phyloP scores from a whole-genome alignment of 2,113 vertebrate species.

The Gymnogyps californianus region DNA sequence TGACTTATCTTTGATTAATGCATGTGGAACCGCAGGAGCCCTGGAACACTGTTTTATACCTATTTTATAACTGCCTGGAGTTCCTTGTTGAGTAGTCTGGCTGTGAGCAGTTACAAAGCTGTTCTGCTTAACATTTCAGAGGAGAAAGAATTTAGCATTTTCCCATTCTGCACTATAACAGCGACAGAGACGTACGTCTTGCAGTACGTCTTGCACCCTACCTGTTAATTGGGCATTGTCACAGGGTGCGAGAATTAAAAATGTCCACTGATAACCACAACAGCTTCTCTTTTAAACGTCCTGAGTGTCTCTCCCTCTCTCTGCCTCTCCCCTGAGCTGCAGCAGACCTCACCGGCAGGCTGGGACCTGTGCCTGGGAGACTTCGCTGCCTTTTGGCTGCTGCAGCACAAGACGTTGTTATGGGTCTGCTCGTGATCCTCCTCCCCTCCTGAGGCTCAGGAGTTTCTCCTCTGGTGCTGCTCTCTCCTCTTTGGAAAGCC shows the following conservation, averaged over 20 bases:
- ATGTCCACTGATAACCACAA: not conserved
- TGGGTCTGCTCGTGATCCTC: not conserved
- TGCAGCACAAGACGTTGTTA: not conserved
- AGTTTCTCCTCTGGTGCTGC: not conserved
- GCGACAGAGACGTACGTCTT: not conserved
- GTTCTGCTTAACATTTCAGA: not conserved
- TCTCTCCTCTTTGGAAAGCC: not conserved
- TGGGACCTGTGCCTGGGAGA: not conserved
- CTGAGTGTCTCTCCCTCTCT: not conserved
- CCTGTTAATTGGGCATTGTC: not conserved
- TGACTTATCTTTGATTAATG: conserved; percentile 2
- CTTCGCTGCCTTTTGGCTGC: not conserved
- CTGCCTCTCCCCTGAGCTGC: not conserved
- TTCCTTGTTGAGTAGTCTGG: not conserved
- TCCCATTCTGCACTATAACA: not conserved
- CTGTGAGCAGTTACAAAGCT: not conserved
- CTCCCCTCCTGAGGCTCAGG: not conserved
- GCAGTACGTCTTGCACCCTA: not conserved
- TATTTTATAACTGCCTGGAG: not conserved
- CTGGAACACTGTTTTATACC: not conserved
- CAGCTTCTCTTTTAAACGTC: not conserved
- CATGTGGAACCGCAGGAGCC: not conserved
- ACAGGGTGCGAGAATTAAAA: not conserved
- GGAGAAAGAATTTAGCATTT: not conserved
- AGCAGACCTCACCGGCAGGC: not conserved